These are phyloP conservation scores for Otus sunia DNA, from an alignment of 2,113 vertebrate species.

Conservation along the genomic window DNA sequence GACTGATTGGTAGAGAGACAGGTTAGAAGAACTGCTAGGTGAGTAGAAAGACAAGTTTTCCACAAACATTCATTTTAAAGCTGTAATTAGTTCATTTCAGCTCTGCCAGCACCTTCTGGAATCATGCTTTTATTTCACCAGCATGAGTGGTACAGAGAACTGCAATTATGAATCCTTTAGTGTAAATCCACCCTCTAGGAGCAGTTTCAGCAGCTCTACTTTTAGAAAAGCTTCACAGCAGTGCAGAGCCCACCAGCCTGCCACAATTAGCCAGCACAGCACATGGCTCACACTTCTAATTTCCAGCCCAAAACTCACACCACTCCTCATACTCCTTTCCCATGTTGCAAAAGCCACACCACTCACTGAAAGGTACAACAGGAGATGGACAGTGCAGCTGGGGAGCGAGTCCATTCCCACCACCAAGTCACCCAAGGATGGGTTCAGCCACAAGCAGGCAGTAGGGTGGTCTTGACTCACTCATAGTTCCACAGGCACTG, in stretches of 20 bases:
- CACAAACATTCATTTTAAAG: background rate
- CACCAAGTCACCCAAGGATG: background rate
- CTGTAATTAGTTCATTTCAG: background rate
- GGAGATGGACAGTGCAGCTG: background rate
- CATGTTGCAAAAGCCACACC: background rate
- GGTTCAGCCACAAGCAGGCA: background rate
- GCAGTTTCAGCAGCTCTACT: background rate
- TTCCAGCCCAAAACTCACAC: background rate
- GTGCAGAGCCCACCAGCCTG: background rate
- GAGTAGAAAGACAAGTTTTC: background rate
- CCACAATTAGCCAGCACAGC: rapidly evolving
- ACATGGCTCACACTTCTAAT: background rate
- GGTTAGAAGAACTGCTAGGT: background rate
- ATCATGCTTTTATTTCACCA: background rate
- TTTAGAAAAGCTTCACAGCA: background rate
- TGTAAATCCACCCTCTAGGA: background rate
- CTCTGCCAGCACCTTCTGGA: background rate
- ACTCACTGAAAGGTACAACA: background rate
- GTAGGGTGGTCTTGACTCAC: background rate
- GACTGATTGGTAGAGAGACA: background rate
- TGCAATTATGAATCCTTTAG: background rate
- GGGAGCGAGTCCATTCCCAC: rapidly evolving
- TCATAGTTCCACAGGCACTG: background rate
- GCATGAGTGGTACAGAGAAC: background rate
- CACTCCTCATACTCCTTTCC: rapidly evolving